Base-by-base conservation (phyloP, 2,797 vertebrate species). In the Poecile montanus region DNA sequence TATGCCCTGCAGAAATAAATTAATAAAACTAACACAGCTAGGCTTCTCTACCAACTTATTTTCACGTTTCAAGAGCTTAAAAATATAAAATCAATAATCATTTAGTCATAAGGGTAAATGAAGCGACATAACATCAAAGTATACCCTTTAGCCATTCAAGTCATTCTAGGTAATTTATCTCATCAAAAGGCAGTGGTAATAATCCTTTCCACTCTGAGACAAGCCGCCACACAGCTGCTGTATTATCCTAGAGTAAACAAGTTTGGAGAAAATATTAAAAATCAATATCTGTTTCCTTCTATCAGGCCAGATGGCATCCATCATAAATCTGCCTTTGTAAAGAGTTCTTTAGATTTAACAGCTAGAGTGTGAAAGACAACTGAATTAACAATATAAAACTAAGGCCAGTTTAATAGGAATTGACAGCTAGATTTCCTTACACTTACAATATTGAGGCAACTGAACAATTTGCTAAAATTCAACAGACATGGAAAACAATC, bases 41-140 rank as follows among this genome's bases (percentile, higher is more conserved):
- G 97, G 97, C 97, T 98, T 98, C 98, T 98, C 97, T 92, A 97
- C 97, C 97, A 97, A 98, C 98, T 98, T 98, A 98, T 98, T 98
- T 99, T 98, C 98, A 98, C 97, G 96, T 98, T 98, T 98, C 98
- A 98, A 98, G 98, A 97, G 97, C 96, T 98, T 98, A 98, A 98
- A 98, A 98, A 98, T 99, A 98, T 98, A 98, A 98, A 99, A 99
- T 99, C 98, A 98, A 99, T 99, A 98, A 98, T 99, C 98, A 99
- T 99, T 99, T 99, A 98, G 98, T 98, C 98, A 98, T 98, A 98
- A 98, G 98, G 98, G 98, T 98, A 99, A 99, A 99, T 98, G 98
- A 99, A 99, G 98, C 97, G 94, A 98, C 98, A 98, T 98, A 98
- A 98, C 98, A 99, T 98, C 98, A 98, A 98, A 98, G 98, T 98